phyloP scores from a whole-genome alignment of 2,113 vertebrate species.

The Hiodon alosoides region DNA sequence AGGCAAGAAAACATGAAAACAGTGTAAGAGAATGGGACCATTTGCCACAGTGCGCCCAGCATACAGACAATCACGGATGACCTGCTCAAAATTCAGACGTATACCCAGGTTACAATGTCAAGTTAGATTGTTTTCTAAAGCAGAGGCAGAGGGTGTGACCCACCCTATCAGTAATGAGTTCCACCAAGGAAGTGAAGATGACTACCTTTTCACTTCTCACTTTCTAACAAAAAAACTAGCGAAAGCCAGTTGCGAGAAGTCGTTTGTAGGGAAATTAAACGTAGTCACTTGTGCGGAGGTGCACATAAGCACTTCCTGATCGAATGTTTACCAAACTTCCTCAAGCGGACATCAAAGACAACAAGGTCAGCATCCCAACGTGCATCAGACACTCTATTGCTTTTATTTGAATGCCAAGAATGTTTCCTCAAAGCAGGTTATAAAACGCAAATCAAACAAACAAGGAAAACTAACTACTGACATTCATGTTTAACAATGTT shows the following conservation, averaged over 20 bases:
- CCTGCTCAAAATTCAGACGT: too few relatives aligned
- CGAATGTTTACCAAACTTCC: slow-evolving; percentile 55
- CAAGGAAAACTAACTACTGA: too few relatives aligned
- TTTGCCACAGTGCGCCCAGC: too few relatives aligned
- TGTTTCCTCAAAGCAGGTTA: too few relatives aligned
- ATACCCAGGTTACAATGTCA: too few relatives aligned
- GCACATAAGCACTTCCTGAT: slow-evolving; percentile 56
- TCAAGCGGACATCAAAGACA: slow-evolving; percentile 31
- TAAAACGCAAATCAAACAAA: background rate
- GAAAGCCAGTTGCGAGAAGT: background rate
- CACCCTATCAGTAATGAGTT: slow-evolving; percentile 55
- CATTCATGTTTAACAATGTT: too few relatives aligned
- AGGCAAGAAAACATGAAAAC: too few relatives aligned
- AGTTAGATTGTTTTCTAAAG: too few relatives aligned
- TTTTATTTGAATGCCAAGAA: too few relatives aligned
- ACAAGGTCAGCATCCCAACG: slow-evolving; percentile 19
- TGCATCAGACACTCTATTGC: slow-evolving; percentile 7
- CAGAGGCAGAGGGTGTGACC: too few relatives aligned
- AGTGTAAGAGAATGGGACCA: too few relatives aligned
- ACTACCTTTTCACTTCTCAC: slow-evolving; percentile 51
- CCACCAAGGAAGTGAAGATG: slow-evolving; percentile 45
- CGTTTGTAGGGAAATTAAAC: slow-evolving; percentile 46
- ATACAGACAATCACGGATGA: too few relatives aligned
- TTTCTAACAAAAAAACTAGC: slow-evolving; percentile 42
- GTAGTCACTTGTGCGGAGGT: slow-evolving; percentile 39